Evolutionary conservation across 2,113 vertebrate species (phyloP).

Genomic region (Capricornis sumatraensis): DNA sequence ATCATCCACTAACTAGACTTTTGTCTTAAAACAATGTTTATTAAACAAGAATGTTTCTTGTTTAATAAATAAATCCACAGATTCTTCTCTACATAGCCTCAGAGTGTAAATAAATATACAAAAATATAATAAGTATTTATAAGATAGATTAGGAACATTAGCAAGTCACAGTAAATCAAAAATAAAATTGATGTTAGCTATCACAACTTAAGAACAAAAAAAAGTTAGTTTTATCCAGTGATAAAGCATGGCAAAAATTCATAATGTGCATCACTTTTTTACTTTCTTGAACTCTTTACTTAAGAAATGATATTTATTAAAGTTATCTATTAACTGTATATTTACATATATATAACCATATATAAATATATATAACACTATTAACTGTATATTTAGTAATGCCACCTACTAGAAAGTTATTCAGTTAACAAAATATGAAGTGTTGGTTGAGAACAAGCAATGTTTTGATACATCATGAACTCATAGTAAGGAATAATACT

Average conservation of each 20-base stretch:
- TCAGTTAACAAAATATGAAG: neutral
- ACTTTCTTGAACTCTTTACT: neutral
- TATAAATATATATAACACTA: no score
- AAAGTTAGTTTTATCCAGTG: neutral
- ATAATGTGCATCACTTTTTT: neutral
- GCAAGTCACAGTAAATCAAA: neutral
- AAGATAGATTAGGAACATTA: neutral
- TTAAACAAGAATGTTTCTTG: neutral
- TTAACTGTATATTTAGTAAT: neutral
- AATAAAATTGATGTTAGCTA: neutral
- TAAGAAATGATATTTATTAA: neutral
- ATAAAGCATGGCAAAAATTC: neutral
- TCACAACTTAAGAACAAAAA: neutral
- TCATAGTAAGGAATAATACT: neutral
- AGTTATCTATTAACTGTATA: neutral
- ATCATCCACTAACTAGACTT: neutral
- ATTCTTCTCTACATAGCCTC: neutral
- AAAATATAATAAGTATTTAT: neutral
- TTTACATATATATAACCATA: neutral
- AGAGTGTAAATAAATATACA: neutral
- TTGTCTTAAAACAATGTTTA: neutral
- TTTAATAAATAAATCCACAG: neutral
- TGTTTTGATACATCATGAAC: neutral
- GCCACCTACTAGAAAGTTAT: neutral
- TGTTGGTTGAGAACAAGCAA: neutral